These are phyloP conservation scores for Drosophila histrio DNA, from an alignment of 2,888 invertebrate species.

Conservation along the genomic window DNA sequence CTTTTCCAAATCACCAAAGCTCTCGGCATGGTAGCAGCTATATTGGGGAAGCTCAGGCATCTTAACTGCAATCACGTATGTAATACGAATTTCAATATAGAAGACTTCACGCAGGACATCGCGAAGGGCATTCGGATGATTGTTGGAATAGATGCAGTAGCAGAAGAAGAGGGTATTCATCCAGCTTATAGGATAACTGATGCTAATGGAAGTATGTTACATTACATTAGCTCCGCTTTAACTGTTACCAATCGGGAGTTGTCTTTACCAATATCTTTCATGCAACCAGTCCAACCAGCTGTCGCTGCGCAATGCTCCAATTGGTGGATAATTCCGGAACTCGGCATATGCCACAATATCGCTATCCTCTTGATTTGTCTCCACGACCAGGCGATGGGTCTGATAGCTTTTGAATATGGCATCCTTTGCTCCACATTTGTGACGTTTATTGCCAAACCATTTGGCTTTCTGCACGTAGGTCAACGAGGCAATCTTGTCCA, in stretches of 20 bases:
- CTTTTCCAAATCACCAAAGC: conserved; percentile 49
- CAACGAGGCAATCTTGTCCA: conserved; percentile 9
- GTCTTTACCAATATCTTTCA: conserved; percentile 69
- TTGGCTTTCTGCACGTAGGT: conserved; percentile 16
- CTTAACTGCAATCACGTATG: conserved; percentile 55
- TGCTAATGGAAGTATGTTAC: conserved; percentile 25
- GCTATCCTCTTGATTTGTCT: not conserved
- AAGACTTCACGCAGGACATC: conserved; percentile 59
- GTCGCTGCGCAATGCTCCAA: conserved; percentile 62
- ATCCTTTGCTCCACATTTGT: conserved; percentile 29
- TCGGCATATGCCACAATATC: conserved; percentile 73
- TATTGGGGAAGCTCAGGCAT: conserved; percentile 31
- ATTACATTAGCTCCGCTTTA: too few relatives aligned
- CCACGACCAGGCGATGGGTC: conserved; percentile 66
- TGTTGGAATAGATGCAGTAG: conserved; percentile 58
- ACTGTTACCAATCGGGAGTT: not conserved
- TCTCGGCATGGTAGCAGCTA: conserved; percentile 34
- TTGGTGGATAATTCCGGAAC: conserved; percentile 66
- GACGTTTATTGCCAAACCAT: conserved; percentile 59
- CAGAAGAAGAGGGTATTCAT: conserved; percentile 71
- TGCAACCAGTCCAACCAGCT: conserved; percentile 76
- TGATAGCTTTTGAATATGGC: conserved; percentile 60
- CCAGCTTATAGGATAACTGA: conserved; percentile 43
- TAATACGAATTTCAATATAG: conserved; percentile 55
- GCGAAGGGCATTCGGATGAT: conserved; percentile 40